Evolutionary conservation across 2,113 vertebrate species (phyloP).

Genomic region (Epinephelus cyanopodus): DNA sequence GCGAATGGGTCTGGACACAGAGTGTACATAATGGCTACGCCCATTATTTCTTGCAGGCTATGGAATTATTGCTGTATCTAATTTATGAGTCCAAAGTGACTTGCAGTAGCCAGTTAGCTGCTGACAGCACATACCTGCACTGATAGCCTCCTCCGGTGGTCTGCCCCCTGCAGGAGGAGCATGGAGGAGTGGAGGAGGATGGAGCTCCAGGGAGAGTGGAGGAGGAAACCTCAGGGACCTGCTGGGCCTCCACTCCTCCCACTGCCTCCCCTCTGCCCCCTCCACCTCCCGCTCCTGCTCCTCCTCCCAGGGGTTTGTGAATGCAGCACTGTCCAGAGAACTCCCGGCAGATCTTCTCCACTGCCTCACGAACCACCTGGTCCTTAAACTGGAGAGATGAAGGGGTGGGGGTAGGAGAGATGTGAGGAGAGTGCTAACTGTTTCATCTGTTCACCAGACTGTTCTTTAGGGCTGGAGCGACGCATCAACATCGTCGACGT

Average conservation of each 20-base stretch:
- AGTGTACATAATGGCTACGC: too few relatives aligned
- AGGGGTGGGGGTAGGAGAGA: neutral
- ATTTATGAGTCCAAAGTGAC: neutral
- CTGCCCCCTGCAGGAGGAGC: conserved; percentile 89
- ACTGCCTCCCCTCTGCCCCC: conserved; percentile 59
- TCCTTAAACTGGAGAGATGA: conserved; percentile 90
- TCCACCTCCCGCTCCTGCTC: conserved; percentile 27
- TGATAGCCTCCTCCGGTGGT: conserved; percentile 94
- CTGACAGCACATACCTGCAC: conserved; percentile 88
- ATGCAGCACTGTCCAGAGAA: conserved; percentile 91
- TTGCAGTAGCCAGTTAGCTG: neutral
- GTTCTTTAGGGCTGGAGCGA: too few relatives aligned
- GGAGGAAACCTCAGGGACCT: conserved; percentile 73
- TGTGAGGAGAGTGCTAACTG: neutral
- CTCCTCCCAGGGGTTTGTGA: conserved; percentile 80
- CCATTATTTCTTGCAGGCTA: too few relatives aligned
- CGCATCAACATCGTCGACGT: too few relatives aligned
- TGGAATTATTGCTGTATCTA: neutral
- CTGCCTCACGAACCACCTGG: conserved; percentile 94
- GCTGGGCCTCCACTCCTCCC: conserved; percentile 62
- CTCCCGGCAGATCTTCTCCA: conserved; percentile 94
- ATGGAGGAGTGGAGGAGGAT: conserved; percentile 85
- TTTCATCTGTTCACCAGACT: neutral
- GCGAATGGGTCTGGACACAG: too few relatives aligned
- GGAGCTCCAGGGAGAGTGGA: conserved; percentile 80